Conservation (phyloP, 2,113 vertebrate genomes). For the Apodemus sylvaticus region DNA sequence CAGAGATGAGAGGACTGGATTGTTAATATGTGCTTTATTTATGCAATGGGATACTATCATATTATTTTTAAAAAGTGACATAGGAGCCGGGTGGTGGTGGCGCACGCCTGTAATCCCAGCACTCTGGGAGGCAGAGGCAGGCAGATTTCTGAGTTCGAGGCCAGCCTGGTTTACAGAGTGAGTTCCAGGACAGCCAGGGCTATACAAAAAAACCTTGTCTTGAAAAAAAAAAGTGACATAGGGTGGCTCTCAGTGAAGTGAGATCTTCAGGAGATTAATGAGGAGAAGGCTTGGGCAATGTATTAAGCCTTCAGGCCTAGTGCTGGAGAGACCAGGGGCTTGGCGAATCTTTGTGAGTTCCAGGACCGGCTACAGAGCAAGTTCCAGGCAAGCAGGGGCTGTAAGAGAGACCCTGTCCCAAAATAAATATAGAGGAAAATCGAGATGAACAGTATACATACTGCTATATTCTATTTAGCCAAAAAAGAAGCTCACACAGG, state of each 20-base stretch:
- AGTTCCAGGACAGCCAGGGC: too few relatives aligned
- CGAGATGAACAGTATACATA: background rate
- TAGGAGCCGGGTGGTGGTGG: too few relatives aligned
- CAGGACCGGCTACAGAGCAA: background rate
- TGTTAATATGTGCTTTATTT: background rate
- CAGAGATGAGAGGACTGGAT: constrained; percentile 18
- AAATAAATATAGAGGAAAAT: background rate
- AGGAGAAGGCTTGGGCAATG: background rate
- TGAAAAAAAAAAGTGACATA: background rate
- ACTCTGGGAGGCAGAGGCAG: too few relatives aligned
- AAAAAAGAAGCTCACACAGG: background rate
- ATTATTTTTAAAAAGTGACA: background rate
- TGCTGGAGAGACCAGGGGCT: background rate
- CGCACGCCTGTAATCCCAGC: too few relatives aligned
- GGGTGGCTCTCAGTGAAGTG: background rate
- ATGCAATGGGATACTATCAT: background rate
- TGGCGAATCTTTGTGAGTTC: too few relatives aligned
- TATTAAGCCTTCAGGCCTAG: background rate
- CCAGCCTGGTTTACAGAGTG: too few relatives aligned
- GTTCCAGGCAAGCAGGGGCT: background rate
- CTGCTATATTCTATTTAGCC: background rate
- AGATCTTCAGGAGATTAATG: background rate
- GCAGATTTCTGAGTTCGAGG: too few relatives aligned
- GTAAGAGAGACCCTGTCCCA: background rate
- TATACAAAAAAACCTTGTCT: too few relatives aligned